Conservation (phyloP, 2,113 vertebrate species). For the Desmodus rotundus region DNA sequence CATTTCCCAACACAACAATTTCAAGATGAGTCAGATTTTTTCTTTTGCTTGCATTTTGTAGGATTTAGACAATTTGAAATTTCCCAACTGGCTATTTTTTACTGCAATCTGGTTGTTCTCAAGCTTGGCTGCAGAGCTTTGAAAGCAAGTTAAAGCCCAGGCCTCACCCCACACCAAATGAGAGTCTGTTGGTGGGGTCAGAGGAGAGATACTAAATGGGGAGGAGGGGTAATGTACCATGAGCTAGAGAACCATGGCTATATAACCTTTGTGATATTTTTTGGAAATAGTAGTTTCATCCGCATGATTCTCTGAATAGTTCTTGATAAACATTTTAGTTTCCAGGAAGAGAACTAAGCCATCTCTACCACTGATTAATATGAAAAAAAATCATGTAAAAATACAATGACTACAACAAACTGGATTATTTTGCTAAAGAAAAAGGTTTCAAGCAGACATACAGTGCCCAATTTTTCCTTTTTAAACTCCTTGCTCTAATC, state of each 20-base stretch:
- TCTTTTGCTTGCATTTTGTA: background rate
- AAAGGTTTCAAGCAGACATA: background rate
- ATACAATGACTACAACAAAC: background rate
- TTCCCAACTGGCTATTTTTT: slow-evolving; percentile 46
- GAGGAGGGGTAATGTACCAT: accelerated
- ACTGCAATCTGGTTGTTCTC: slow-evolving; percentile 48
- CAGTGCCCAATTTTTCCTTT: background rate
- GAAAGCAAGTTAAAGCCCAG: background rate
- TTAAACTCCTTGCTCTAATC: background rate
- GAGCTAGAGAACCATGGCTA: background rate
- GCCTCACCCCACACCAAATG: background rate
- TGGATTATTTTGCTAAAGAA: background rate
- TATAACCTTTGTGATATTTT: background rate
- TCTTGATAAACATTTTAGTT: slow-evolving; percentile 41
- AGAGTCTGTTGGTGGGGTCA: background rate
- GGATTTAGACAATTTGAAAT: background rate
- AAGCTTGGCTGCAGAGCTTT: background rate
- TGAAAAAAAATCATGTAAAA: background rate
- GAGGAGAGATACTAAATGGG: background rate
- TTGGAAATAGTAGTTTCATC: background rate
- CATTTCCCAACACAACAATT: slow-evolving; percentile 6
- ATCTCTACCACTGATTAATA: background rate
- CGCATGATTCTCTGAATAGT: background rate
- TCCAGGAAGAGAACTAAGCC: slow-evolving; percentile 11
- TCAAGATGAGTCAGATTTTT: background rate